Evolutionary conservation across 2,113 vertebrate species (phyloP).

Genomic region (Opisthocomus hoazin): DNA sequence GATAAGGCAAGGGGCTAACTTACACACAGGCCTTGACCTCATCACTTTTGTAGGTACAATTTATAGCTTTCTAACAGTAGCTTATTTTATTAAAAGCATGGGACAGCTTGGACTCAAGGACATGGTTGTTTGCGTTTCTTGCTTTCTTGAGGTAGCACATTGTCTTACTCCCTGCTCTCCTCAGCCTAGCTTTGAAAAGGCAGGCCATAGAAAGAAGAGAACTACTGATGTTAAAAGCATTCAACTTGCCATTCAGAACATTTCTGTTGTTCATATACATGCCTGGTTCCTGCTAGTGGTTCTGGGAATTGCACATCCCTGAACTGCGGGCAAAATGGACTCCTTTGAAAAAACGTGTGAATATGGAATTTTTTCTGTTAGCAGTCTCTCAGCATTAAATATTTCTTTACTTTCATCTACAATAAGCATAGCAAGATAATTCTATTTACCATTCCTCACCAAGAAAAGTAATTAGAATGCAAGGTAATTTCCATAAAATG

Average conservation of each 20-base stretch:
- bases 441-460: conserved; percentile 8
- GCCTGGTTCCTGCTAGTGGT: neutral
- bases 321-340: neutral
- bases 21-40: conserved; percentile 13
- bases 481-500: conserved; percentile 67
- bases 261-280: neutral
- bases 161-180: neutral
- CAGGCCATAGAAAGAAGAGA: neutral
- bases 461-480: conserved; percentile 69
- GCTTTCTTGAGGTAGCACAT: neutral
- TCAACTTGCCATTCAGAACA: neutral
- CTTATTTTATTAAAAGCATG: neutral
- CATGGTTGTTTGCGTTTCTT: neutral
- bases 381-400: neutral
- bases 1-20: neutral
- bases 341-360: neutral
- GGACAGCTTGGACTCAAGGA: conserved; percentile 16
- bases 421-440: neutral
- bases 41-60: neutral
- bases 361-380: neutral
- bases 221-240: neutral
- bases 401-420: neutral
- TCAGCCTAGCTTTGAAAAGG: neutral
- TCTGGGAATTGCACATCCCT: accelerated
- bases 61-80: neutral